Base-by-base conservation (phyloP, 2,888 invertebrate genomes). In the Seira ritae region DNA sequence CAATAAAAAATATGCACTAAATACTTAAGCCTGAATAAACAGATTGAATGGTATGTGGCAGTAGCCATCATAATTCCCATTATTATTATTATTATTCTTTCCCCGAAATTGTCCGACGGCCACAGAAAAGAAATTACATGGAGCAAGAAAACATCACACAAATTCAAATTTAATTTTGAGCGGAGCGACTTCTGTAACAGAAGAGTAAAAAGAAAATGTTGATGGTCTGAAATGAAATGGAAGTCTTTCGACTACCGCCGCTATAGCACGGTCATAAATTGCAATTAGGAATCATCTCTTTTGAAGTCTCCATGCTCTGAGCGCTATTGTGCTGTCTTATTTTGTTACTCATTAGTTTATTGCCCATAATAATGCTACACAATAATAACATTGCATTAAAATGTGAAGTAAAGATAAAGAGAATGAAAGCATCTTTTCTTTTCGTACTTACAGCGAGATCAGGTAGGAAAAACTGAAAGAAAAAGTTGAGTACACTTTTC, bases 141-240 rank as follows among this genome's bases (percentile, higher is more conserved):
- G 73, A 80, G n/a, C n/a, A n/a, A n/a, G n/a, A n/a, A n/a, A n/a
- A n/a, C n/a, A n/a, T n/a, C n/a, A 74, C 74, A 74, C 80, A 80
- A 80, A 80, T 80, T 80, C 80, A 80, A 80, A 80, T 80, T 80
- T 74, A 80, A 80, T 80, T 80, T 80, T 80, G 73, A 80, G 80
- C 80, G 80, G 80, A 80, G 69, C 80, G 74, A 80, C 80, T 80
- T 80, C 80, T 80, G 80, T 80, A 20, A n/a, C n/a, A n/a, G n/a
- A n/a, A n/a, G n/a, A n/a, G n/a, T n/a, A n/a, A n/a, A n/a, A n/a
- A n/a, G 80, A 80, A 74, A 80, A 80, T 74, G 60, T 69, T 80
- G 73, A n/a, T n/a, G n/a, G n/a, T n/a, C n/a, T n/a, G n/a, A n/a
- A n/a, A n/a, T n/a, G n/a, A n/a, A 80, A 74, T 80, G 80, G 80